Base-by-base conservation (phyloP, 2,888 invertebrate species). In the Chrysomela aeneicollis region DNA sequence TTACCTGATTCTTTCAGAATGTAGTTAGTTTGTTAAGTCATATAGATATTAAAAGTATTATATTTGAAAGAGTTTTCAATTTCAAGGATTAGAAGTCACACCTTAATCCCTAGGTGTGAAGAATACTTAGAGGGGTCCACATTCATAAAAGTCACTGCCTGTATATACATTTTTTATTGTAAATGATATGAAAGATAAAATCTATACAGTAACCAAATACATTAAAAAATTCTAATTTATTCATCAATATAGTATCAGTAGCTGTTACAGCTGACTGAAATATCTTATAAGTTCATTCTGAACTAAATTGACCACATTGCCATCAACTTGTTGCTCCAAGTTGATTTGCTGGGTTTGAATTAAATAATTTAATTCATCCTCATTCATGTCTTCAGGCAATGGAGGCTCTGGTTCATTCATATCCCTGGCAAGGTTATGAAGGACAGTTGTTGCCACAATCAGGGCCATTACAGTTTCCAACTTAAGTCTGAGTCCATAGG, bases 321-420 rank as follows among this genome's bases (percentile, higher is more conserved):
- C 53, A 26, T 26, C n/a, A 32, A 53, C 53, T 53, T 53, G 53
- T 53, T 26, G 53, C 26, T 54, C 54, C 35, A 54, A 15, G 12
- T 8, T 6, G 17, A 54, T 32, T 54, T 54, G 54, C 37, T 54
- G 35, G 37, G 51, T 55, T 54, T 47, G 18, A 47, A 63, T 54
- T 49, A 59, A 59, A 63, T 63, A 63, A 63, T 63, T 47, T 50
- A 59, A 46, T 52, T 63, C n/a, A n/a, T n/a, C n/a, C n/a, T n/a
- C n/a, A n/a, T n/a, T n/a, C n/a, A n/a, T n/a, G n/a, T n/a, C n/a
- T n/a, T n/a, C n/a, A n/a, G n/a, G n/a, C n/a, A n/a, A n/a, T n/a
- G n/a, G n/a, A n/a, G n/a, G n/a, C n/a, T n/a, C n/a, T n/a, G n/a
- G n/a, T n/a, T n/a, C n/a, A n/a, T n/a, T n/a, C n/a, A n/a, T n/a